Evolutionary conservation across 2,888 invertebrate species (phyloP).

Genomic region (Chouioia cunea): DNA sequence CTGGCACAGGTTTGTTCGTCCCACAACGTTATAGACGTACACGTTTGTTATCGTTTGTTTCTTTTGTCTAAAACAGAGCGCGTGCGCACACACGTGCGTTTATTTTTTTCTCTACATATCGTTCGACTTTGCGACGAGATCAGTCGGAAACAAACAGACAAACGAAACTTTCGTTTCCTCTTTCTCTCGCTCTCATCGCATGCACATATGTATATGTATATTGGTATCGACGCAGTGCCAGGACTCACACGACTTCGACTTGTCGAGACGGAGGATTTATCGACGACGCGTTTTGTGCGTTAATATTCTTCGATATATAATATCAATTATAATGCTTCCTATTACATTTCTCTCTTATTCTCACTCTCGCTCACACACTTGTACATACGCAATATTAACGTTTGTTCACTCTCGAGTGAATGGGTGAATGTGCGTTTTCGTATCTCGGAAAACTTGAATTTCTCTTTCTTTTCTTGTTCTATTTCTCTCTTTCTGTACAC

Average conservation of each 20-base stretch:
- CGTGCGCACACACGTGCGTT: conserved; percentile 29
- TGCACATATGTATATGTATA: conserved; percentile 28
- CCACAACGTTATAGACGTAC: conserved; percentile 17
- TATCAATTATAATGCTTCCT: background rate
- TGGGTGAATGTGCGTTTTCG: conserved; percentile 30
- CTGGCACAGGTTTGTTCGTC: conserved; percentile 26
- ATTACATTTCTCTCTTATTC: background rate
- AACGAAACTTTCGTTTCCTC: background rate
- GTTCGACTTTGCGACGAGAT: background rate
- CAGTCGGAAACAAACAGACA: too few relatives aligned
- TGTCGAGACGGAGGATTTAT: conserved; percentile 37
- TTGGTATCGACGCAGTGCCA: conserved; percentile 18
- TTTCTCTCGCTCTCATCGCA: conserved; percentile 38
- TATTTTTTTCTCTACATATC: conserved; percentile 24
- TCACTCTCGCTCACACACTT: background rate
- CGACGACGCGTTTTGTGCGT: conserved; percentile 42
- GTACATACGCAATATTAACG: background rate
- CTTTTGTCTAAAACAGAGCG: background rate
- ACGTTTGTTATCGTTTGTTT: conserved; percentile 11
- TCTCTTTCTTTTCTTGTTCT: conserved; percentile 5
- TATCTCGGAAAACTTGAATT: too few relatives aligned
- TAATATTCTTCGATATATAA: conserved; percentile 7
- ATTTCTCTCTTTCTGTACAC: conserved; percentile 14
- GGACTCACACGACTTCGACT: conserved; percentile 36
- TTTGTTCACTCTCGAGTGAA: background rate